Conservation (phyloP, 2,113 vertebrate species). For the Tringa solitaria region DNA sequence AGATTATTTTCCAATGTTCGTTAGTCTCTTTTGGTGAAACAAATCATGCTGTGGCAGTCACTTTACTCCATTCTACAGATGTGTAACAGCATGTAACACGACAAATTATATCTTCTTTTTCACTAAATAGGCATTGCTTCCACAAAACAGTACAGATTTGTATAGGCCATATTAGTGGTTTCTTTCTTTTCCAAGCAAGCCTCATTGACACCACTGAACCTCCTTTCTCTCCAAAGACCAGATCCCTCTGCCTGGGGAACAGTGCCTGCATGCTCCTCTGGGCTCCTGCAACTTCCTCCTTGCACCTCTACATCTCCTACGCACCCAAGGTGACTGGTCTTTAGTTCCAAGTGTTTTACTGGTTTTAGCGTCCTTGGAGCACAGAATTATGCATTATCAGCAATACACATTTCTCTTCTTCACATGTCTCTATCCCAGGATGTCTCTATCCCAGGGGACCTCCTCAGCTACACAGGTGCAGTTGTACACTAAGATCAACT, state of each 20-base stretch:
- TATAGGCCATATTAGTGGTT: not conserved
- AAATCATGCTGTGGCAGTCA: not conserved
- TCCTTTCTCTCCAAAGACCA: not conserved
- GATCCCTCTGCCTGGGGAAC: not conserved
- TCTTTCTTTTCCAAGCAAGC: not conserved
- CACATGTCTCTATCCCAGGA: not conserved
- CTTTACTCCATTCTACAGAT: not conserved
- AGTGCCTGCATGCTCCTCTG: not conserved
- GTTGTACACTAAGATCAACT: not conserved
- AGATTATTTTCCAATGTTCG: fast-evolving
- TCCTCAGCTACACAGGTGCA: not conserved
- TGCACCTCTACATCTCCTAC: not conserved
- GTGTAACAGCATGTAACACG: not conserved
- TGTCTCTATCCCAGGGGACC: not conserved
- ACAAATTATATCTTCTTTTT: not conserved
- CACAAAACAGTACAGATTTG: not conserved
- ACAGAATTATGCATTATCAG: not conserved
- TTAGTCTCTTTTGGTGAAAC: not conserved
- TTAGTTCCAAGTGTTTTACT: not conserved
- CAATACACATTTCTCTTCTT: not conserved
- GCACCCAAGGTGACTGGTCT: not conserved
- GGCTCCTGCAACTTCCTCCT: not conserved
- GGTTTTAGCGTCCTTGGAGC: not conserved
- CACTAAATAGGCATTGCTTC: not conserved
- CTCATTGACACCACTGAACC: not conserved